phyloP scores from a whole-genome alignment of 2,888 invertebrate genomes.

The Teleiodes luculella region DNA sequence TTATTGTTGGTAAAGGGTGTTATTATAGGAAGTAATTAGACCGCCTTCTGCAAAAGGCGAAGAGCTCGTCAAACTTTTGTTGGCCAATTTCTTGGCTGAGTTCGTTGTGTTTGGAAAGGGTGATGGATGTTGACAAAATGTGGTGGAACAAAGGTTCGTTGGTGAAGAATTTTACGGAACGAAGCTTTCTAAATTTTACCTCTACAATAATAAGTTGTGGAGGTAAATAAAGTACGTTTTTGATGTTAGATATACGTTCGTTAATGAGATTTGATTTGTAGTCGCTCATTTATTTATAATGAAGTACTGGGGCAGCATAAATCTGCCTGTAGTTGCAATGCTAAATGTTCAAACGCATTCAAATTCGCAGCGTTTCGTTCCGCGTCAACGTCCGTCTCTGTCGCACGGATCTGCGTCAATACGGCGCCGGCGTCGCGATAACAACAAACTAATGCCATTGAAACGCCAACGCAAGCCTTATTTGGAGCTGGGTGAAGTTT shows the following conservation, averaged over 20 bases:
- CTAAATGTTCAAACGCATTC: not conserved
- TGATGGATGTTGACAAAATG: not conserved
- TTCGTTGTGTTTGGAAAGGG: not conserved
- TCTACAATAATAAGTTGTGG: no score
- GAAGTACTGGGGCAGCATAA: no score
- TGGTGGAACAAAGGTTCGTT: no score
- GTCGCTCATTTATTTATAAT: no score
- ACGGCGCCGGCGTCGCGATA: constrained; percentile 29
- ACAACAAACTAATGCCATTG: constrained; percentile 30
- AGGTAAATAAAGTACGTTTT: no score
- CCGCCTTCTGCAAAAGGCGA: not conserved
- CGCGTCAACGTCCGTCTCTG: constrained; percentile 2
- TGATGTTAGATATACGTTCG: no score
- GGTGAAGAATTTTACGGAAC: not conserved
- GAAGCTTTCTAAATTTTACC: not conserved
- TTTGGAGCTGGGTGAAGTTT: constrained; percentile 25
- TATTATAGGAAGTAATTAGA: not conserved
- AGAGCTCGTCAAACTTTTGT: not conserved
- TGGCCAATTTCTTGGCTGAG: not conserved
- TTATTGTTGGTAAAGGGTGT: not conserved
- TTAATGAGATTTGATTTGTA: no score
- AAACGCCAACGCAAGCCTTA: constrained; percentile 32
- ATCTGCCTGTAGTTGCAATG: no score
- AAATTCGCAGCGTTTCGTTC: not conserved
- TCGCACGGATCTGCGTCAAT: not conserved